Evolutionary conservation across 1,140 invertebrate species (phyloP), one percentile per base, ranked within the genome.

Genomic region (Drosophila novamexicana): DNA sequence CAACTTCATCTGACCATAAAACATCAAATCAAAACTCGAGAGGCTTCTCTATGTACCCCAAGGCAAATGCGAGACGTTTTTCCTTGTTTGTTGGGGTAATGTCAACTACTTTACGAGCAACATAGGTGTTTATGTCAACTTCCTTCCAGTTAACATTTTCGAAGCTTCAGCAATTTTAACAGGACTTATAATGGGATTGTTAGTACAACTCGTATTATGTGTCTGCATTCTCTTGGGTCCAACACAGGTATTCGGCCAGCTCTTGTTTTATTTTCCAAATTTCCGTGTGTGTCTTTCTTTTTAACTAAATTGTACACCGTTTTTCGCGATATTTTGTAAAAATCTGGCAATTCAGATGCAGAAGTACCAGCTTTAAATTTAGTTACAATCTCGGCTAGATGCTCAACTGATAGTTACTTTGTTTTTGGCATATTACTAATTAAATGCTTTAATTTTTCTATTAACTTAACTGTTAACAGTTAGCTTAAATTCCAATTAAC

Each of bases 251-350:
- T 2, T 22, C 3, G 22, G 22, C 22, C 65, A 22, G 65, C 40
- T 59, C 36, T 68, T 59, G 22, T 42, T n/a, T 47, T 37, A 59
- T 50, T 67, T 59, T 58, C 39, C 34, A 40, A 59, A 34, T 16
- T 59, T 36, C 36, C 42, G 39, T 10, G 14, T 58, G 36, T 7
- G 6, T 36, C 36, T 4, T 36, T 18, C 22, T 22, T 36, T 36
- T 36, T 6, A 7, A 39, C 9, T 45, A 36, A 45, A 36, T 36
- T 36, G 8, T 36, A 7, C 4, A 56, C 40, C n/a, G 16, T 57
- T 37, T 42, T 65, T 16, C 32, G 34, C 7, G 40, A 65, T 36
- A 47, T 47, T 14, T 29, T 44, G 39, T 57, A 65, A 12, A 45
- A 10, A 9, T 63, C 10, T 40, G 47, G 8, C 7, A 63, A 39